Evolutionary conservation across 2,888 invertebrate species (phyloP), one percentile per base, ranked within the genome.

Genomic region (Crepidodera aurea): DNA sequence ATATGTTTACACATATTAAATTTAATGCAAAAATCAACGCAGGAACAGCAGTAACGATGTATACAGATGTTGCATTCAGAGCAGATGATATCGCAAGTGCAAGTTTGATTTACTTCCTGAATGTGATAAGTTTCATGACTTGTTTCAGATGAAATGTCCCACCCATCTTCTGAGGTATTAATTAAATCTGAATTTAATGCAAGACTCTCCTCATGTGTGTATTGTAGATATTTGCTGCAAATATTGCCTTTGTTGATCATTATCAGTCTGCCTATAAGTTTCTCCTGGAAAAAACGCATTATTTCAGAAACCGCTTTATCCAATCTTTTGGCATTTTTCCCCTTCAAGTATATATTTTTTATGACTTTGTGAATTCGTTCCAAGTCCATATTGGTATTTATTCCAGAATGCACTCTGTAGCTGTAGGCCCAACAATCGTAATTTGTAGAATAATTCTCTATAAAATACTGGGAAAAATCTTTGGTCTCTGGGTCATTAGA

Each of bases 301-400:
- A 74, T 51, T 8, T 66, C 69, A 37, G 51, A 27, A n/a, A 73
- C 60, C 5, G 60, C 64, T 60, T 64, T 70, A 27, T 73, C 74
- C 0, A 73, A 46, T n/a, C 69, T n/a, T 10, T 32, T 32, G 22
- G 22, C 22, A n/a, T 32, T 51, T 60, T 71, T 72, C n/a, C 71
- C 70, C 15, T 66, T 60, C 10, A 72, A 51, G 55, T 71, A 72
- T 39, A 59, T 68, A 63, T 65, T 65, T 56, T 74, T 73, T n/a
- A 75, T 32, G 0, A 60, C 62, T 29, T 60, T 57, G 56, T 32
- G 32, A 7, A 32, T 32, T n/a, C n/a, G 48, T 62, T 73, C 74
- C 8, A 73, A 19, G 48, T 69, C 62, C 69, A 70, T 73, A 51
- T 74, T 73, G 8, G 70, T 70, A 39, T 73, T 74, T 5, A 73